Evolutionary conservation across 1,140 invertebrate species (phyloP).

Genomic region (Sinonovacula constricta): DNA sequence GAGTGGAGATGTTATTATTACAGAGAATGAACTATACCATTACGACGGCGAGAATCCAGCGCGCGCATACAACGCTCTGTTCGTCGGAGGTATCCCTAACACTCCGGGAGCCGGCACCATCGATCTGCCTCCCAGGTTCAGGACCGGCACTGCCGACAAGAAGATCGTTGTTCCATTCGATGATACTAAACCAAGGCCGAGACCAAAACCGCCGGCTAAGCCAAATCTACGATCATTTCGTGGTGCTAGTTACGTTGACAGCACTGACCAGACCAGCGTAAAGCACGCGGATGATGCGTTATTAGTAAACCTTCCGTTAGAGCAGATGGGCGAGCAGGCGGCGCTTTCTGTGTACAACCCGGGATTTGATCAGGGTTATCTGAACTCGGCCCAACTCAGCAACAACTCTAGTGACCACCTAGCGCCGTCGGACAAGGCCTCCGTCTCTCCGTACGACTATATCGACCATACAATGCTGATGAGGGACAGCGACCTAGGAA

Average conservation of each 20-base stretch:
- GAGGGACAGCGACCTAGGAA: constrained; percentile 18
- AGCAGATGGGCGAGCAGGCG: neutral
- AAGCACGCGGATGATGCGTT: neutral
- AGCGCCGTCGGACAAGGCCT: neutral
- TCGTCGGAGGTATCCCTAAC: constrained; percentile 40
- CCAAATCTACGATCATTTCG: neutral
- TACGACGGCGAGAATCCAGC: constrained; percentile 38
- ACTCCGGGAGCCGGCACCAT: neutral
- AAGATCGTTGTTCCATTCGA: neutral
- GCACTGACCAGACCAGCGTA: neutral
- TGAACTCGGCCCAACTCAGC: neutral
- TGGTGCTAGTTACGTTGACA: neutral
- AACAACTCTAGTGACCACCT: neutral
- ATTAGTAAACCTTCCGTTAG: neutral
- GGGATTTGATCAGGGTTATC: neutral
- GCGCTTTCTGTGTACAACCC: neutral
- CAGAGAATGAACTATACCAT: constrained; percentile 38
- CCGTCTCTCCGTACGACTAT: constrained; percentile 33
- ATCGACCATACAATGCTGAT: constrained; percentile 37
- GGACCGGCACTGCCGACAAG: neutral
- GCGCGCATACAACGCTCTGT: constrained; percentile 30
- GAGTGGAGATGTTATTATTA: constrained; percentile 36
- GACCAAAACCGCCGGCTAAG: neutral
- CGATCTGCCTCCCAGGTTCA: neutral
- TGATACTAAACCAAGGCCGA: neutral